phyloP scores from a whole-genome alignment of 2,113 vertebrate species.

The Archocentrus centrarchus region DNA sequence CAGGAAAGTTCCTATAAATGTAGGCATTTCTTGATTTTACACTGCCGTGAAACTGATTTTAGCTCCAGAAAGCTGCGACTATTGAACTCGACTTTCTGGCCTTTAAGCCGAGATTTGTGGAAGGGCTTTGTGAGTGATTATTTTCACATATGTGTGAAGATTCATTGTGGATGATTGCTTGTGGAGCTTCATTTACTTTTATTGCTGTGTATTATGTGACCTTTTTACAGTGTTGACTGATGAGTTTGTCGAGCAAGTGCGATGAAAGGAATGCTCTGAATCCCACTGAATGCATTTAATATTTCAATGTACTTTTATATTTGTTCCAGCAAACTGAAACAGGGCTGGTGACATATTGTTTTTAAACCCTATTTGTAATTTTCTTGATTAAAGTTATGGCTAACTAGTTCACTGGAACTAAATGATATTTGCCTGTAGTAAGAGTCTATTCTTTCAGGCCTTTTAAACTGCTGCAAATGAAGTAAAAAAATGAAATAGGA shows the following conservation, averaged over 20 bases:
- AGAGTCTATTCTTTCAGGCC: not conserved
- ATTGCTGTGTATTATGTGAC: not conserved
- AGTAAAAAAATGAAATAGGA: not conserved
- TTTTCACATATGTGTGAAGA: not conserved
- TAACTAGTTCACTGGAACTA: too few species aligned
- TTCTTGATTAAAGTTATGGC: too few species aligned
- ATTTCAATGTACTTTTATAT: not conserved
- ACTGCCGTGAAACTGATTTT: not conserved
- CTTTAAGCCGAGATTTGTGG: not conserved
- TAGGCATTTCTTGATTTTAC: not conserved
- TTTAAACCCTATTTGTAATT: not conserved
- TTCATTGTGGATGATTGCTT: not conserved
- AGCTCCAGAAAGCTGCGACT: not conserved
- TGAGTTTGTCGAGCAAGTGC: not conserved
- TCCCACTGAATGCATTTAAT: not conserved
- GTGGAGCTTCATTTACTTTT: not conserved
- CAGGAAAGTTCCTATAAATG: slow-evolving; percentile 8
- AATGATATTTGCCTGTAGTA: too few species aligned
- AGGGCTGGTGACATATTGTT: not conserved
- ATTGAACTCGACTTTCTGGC: not conserved
- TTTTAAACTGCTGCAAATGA: slow-evolving; percentile 1
- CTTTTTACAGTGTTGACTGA: not conserved
- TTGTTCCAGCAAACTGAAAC: not conserved
- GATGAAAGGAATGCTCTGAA: not conserved
- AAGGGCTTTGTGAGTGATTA: not conserved